These are phyloP conservation scores for Taxidea taxus DNA, from an alignment of 2,113 vertebrate species.

Conservation along the genomic window DNA sequence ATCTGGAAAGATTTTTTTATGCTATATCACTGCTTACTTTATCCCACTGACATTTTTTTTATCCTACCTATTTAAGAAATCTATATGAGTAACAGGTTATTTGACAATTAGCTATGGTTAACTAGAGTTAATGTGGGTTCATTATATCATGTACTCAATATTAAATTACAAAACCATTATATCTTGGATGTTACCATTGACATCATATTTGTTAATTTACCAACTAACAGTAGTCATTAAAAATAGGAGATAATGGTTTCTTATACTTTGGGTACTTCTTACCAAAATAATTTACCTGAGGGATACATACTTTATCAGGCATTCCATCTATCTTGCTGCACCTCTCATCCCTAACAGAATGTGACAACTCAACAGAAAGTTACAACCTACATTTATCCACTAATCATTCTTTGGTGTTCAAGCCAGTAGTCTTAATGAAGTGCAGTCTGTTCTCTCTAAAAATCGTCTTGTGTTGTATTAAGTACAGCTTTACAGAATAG, in stretches of 20 bases:
- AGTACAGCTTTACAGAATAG: slow-evolving; percentile 12
- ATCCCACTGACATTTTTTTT: not conserved
- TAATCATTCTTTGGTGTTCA: slow-evolving; percentile 26
- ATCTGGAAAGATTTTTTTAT: not conserved
- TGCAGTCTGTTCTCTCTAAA: not conserved
- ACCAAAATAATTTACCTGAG: slow-evolving; percentile 58
- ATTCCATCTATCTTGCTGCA: not conserved
- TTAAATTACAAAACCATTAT: slow-evolving; percentile 33
- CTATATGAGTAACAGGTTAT: not conserved
- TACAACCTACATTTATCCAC: not conserved
- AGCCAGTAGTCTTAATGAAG: slow-evolving; percentile 50
- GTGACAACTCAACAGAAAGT: not conserved
- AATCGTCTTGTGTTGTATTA: not conserved
- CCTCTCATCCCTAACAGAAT: not conserved
- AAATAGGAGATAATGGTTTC: not conserved
- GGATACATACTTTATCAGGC: not conserved
- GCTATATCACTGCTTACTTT: not conserved
- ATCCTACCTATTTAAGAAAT: not conserved
- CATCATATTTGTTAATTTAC: slow-evolving; percentile 37
- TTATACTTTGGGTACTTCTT: slow-evolving; percentile 29
- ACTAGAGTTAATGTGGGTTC: not conserved
- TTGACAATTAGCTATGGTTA: not conserved
- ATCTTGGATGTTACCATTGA: slow-evolving; percentile 9
- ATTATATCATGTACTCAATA: not conserved
- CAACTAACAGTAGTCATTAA: not conserved